Evolutionary conservation across 2,113 vertebrate species (phyloP).

Genomic region (Tenrec ecaudatus): DNA sequence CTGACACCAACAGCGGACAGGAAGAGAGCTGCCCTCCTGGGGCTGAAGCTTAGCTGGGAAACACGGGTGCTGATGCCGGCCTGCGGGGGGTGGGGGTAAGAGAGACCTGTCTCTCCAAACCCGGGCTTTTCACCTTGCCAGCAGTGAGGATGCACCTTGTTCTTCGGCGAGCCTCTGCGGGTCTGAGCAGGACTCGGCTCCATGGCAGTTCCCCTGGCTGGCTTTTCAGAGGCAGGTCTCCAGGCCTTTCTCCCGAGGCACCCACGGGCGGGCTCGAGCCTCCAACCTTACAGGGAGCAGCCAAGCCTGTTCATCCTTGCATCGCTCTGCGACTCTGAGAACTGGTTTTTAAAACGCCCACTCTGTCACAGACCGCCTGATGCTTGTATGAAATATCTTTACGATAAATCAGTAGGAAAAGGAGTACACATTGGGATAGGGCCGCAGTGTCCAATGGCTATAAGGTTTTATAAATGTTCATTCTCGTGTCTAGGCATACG

Average conservation of each 20-base stretch:
- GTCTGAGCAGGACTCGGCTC: background rate
- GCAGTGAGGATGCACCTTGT: background rate
- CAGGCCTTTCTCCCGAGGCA: background rate
- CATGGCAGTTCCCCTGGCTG: background rate
- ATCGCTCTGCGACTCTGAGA: background rate
- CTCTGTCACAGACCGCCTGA: background rate
- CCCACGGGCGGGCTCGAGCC: background rate
- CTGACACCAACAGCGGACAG: background rate
- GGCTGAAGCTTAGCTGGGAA: background rate
- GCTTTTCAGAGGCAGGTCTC: background rate
- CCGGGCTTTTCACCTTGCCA: background rate
- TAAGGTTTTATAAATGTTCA: background rate
- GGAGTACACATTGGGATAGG: background rate
- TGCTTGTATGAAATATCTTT: conserved; percentile 23
- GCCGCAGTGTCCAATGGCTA: background rate
- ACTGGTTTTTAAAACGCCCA: background rate
- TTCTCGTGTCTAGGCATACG: background rate
- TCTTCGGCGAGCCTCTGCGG: background rate
- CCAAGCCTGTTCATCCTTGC: background rate
- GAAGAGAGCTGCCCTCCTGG: background rate
- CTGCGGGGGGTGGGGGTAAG: background rate
- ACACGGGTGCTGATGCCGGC: background rate
- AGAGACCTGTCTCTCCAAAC: background rate
- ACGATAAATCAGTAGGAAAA: conserved; percentile 39
- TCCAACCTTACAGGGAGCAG: background rate